These are phyloP conservation scores for Melierax canorus DNA, from an alignment of 2,113 vertebrate species.

Conservation along the genomic window DNA sequence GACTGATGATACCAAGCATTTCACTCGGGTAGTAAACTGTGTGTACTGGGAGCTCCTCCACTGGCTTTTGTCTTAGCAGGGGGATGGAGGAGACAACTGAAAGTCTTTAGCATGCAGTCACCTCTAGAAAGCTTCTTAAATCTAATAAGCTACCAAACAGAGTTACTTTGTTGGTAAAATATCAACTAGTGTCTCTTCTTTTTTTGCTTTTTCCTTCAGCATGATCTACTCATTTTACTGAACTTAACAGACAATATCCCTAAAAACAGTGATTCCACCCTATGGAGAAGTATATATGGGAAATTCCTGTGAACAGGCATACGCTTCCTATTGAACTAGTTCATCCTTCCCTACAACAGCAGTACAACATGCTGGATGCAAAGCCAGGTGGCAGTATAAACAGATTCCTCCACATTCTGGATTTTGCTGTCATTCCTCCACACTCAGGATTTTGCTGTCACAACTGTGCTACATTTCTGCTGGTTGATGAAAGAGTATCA, in stretches of 20 bases:
- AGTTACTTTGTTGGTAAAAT: background rate
- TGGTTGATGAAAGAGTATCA: background rate
- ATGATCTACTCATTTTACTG: background rate
- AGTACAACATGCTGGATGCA: background rate
- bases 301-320: background rate
- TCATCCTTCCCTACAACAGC: background rate
- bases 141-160: background rate
- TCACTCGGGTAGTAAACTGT: background rate
- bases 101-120: background rate
- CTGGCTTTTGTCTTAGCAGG: background rate
- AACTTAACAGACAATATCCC: background rate
- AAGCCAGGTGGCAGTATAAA: conserved; percentile 24
- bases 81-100: background rate
- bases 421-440: background rate
- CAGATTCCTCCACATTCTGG: background rate
- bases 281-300: background rate
- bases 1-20: background rate
- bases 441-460: background rate
- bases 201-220: background rate
- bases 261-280: background rate
- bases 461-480: conserved; percentile 1
- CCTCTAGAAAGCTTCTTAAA: background rate
- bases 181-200: background rate
- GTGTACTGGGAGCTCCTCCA: background rate
- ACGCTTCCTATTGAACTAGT: background rate